Base-by-base conservation (phyloP, 1,140 invertebrate genomes). In the Rhynchophorus ferrugineus region DNA sequence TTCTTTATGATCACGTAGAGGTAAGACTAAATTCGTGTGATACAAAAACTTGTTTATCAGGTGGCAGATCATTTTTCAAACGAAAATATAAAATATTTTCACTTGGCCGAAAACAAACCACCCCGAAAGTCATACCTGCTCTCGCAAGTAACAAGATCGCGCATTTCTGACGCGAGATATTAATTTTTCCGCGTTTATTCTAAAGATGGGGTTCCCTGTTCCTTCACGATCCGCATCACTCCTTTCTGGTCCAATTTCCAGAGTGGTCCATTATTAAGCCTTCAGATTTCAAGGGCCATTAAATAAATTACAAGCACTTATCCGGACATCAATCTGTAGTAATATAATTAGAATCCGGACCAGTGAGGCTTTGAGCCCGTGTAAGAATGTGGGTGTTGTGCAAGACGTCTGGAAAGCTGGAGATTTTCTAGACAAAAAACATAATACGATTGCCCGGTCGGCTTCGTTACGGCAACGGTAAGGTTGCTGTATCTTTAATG, bases 261-360 rank as follows among this genome's bases (percentile, higher is more conserved):
- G 50, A 53, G 50, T 53, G 43, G 50, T 53, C 50, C 43, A 53
- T 53, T 53, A 53, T 39, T 53, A 41, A 43, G 44, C 50, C 44
- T 46, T 53, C 50, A 53, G 44, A 53, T 41, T 53, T 47, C 43
- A 39, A 34, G 29, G 36, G 35, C 44, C 50, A 53, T 53, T 53
- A 53, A 53, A 53, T 53, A 53, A 53, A 53, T 53, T 53, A 53
- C 50, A 39, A 46, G 34, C 50, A 53, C 50, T 53, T 53, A 53
- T 53, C 50, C 50, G 33, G 44, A 53, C 50, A 53, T 53, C 50
- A 53, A 53, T 53, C 50, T 53, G 43, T 35, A 41, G 50, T 53
- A 53, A 53, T 53, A 53, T 53, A 53, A 53, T 53, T 53, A 53
- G 44, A 53, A 46, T 38, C 50, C 50, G 17, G 22, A 35, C 19